Base-by-base conservation (phyloP, 2,113 vertebrate genomes). In the Brachyhypopomus gauderio region DNA sequence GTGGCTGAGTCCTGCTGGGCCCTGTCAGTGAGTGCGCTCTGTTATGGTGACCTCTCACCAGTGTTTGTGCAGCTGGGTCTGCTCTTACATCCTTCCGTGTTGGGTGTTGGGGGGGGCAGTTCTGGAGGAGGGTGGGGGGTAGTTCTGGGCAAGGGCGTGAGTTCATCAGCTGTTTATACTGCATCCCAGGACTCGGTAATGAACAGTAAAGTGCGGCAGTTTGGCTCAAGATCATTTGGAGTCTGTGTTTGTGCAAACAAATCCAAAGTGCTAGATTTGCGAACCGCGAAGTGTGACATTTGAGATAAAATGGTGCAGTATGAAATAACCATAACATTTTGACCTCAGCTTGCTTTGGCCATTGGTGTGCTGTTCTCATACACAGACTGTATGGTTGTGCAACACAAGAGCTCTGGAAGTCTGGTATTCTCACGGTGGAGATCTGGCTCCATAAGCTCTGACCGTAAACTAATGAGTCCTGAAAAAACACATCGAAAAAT, bases 401-500 rank as follows among this genome's bases (percentile, higher is more conserved):
- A 22, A 12, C 12, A 30, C 25, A 1, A 20, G 62, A 27, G 63
- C 64, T 69, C 17, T 23, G 1, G 38, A 69, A 36, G 19, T 38
- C 36, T 12, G 20, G 38, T 6, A 38, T 12, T 70, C 5, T 2
- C 19, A 19, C 38, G 38, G 11, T 22, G 25, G 23, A 41, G 20
- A 70, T 34, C 11, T 67, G 4, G 1, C 36, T 67, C 30, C 12
- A 52, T 12, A 67, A 36, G 73, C 59, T 23, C 6, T 52, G 45
- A 52, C 45, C 14, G 45, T 52, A 52, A 45, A 12, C 25, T 22
- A 25, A 45, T 11, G 23, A 48, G 7, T 60, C 66, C 67, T 77
- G 27, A 22, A 67, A 85, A 52, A 81, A 89, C 87, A 71, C 82
- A 87, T 86, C 81, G n/a, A 86, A 89, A 91, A 89, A 78, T 89